phyloP scores from a whole-genome alignment of 92 coral and sea anemone species.

The Blastomussa wellsi region DNA sequence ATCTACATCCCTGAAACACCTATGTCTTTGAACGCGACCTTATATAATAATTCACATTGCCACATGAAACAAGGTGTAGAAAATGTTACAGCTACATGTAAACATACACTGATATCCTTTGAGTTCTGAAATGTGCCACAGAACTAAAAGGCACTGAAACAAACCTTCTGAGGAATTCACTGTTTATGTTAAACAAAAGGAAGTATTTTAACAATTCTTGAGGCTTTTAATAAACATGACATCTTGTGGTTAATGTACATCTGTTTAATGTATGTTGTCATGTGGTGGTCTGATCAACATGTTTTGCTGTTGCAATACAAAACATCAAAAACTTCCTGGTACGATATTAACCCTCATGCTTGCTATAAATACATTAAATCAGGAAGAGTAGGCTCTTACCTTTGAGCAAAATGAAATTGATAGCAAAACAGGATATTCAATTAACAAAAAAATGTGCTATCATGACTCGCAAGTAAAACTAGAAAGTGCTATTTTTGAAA shows the following conservation, averaged over 20 bases:
- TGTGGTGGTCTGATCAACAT: background rate
- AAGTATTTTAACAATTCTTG: background rate
- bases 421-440: background rate
- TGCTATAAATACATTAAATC: background rate
- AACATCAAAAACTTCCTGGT: background rate
- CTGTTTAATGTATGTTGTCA: background rate
- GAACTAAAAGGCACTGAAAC: background rate
- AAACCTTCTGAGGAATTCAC: background rate
- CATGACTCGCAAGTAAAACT: background rate
- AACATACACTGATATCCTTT: background rate
- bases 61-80: no score
- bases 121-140: background rate
- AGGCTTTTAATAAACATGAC: background rate
- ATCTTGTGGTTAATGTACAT: background rate
- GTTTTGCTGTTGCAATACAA: background rate
- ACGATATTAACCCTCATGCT: background rate
- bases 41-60: no score
- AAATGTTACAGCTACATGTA: background rate
- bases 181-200: background rate
- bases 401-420: background rate
- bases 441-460: background rate
- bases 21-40: slow-evolving; percentile 9
- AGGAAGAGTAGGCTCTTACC: background rate
- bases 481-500: background rate
- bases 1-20: no score